Evolutionary conservation across 1,140 invertebrate species (phyloP).

Genomic region (Colletes gigas): DNA sequence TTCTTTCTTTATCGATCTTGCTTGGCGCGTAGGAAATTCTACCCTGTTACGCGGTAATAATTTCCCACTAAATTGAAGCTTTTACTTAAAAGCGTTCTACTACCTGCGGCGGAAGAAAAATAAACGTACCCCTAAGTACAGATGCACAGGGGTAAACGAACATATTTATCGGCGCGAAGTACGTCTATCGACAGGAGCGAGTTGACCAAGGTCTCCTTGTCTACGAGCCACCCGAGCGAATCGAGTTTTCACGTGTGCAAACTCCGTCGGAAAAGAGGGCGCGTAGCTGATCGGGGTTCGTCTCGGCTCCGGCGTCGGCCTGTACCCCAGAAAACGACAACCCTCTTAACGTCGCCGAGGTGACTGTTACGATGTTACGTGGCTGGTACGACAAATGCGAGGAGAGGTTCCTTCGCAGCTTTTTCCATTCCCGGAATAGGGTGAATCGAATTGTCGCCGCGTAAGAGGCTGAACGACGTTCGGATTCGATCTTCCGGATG

Average conservation of each 20-base stretch:
- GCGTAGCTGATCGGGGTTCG: background rate
- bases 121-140: too few species aligned
- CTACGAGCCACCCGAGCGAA: conserved; percentile 13
- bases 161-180: too few species aligned
- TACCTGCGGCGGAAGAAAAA: too few species aligned
- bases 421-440: conserved; percentile 53
- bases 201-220: too few species aligned
- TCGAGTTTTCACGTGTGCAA: conserved; percentile 34
- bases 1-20: too few species aligned
- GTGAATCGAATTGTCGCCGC: conserved; percentile 65
- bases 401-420: conserved; percentile 20
- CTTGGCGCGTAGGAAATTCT: too few species aligned
- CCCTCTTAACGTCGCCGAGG: conserved; percentile 45
- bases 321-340: conserved; percentile 20
- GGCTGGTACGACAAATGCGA: background rate
- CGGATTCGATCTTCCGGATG: conserved; percentile 65
- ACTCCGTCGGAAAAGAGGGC: conserved; percentile 8
- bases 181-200: too few species aligned
- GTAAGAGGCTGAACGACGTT: conserved; percentile 46
- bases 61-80: too few species aligned
- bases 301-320: conserved; percentile 11
- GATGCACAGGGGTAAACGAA: too few species aligned
- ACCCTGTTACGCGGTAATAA: too few species aligned
- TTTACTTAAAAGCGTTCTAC: too few species aligned
- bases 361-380: conserved; percentile 59